Conservation (phyloP, 2,888 invertebrate genomes). For the Torymus texanus region DNA sequence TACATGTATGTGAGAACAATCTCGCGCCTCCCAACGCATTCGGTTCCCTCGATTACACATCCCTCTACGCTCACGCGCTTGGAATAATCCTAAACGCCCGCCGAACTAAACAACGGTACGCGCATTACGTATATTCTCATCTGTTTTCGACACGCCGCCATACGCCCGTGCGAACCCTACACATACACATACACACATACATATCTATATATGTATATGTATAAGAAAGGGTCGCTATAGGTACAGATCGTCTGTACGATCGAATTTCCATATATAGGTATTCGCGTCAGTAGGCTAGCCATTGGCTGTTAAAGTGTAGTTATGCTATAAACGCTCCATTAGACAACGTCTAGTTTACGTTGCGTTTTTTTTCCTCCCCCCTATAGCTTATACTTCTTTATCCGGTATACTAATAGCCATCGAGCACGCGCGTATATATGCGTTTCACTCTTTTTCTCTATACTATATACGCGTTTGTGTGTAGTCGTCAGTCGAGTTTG, state of each 20-base stretch:
- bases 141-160: conserved; percentile 1
- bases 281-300: not conserved
- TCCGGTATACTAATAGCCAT: no score
- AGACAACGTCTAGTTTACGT: not conserved
- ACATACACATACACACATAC: not conserved
- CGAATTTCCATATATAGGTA: conserved; percentile 26
- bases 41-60: no score
- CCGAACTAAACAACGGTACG: no score
- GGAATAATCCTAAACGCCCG: no score
- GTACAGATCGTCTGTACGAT: no score
- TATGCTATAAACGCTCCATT: conserved; percentile 36
- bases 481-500: no score
- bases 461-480: no score
- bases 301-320: conserved; percentile 22
- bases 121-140: not conserved
- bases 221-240: not conserved
- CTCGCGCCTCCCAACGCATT: no score
- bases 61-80: no score
- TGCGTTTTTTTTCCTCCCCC: conserved; percentile 11
- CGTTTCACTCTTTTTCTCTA: not conserved
- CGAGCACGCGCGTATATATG: no score
- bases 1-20: no score
- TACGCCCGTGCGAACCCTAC: no score
- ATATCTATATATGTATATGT: not conserved
- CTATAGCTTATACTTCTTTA: not conserved